These are phyloP conservation scores for Accipiter cooperii DNA, from an alignment of 2,113 vertebrate genomes.

Conservation along the genomic window DNA sequence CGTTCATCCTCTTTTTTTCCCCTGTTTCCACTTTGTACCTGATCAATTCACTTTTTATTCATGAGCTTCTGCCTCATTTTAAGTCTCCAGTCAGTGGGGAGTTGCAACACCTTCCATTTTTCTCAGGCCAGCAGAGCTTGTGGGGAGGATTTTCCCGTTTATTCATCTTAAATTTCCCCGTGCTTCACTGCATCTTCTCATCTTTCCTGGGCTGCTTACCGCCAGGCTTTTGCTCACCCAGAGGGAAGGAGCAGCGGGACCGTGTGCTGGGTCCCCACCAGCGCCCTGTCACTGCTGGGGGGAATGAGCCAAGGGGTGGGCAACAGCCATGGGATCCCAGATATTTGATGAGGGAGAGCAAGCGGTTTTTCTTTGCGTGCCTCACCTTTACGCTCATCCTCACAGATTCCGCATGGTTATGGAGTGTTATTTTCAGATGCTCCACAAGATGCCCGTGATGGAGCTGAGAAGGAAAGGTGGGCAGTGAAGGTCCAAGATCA, in stretches of 20 bases:
- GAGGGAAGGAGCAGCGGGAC: background rate
- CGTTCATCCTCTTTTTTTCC: background rate
- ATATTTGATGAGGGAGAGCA: accelerated
- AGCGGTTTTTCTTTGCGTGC: background rate
- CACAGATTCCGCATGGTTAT: accelerated
- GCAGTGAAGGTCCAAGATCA: accelerated
- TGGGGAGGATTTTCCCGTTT: background rate
- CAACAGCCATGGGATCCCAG: accelerated
- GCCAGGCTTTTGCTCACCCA: background rate
- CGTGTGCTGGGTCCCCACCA: background rate
- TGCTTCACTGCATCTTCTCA: accelerated
- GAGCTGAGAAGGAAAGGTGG: background rate
- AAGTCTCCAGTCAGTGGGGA: background rate
- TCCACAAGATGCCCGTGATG: background rate
- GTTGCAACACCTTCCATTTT: background rate
- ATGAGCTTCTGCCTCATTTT: background rate
- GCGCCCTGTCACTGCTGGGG: background rate
- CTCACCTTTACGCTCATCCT: background rate
- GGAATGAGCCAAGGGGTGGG: background rate
- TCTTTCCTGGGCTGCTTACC: background rate
- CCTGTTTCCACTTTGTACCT: background rate
- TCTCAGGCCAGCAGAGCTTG: background rate
- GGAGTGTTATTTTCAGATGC: background rate
- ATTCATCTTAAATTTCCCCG: accelerated
- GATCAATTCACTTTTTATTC: background rate